A percentile compares a stretch with the other conserved stretches of the same genome.
Conservation (phyloP, 2,113 vertebrate species). For the Helogale parvula region DNA sequence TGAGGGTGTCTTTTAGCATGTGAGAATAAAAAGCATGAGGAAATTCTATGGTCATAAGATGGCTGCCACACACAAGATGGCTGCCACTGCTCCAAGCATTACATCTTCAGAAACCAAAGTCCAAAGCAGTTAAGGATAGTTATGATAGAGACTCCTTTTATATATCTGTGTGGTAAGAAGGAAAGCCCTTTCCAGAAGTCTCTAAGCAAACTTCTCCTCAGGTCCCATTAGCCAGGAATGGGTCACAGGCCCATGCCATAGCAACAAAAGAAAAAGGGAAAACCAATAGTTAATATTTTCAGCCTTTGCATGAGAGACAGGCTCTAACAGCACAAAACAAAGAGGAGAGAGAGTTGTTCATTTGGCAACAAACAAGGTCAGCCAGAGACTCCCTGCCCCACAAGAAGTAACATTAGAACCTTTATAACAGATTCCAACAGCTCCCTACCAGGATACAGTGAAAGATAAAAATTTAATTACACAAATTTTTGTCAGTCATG, state of each 20-base stretch:
- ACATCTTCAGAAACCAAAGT: neutral
- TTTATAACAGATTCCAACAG: neutral
- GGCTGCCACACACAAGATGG: neutral
- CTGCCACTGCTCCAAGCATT: neutral
- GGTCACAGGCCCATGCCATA: neutral
- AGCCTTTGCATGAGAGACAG: neutral
- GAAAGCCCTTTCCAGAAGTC: neutral
- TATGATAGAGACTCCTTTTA: neutral
- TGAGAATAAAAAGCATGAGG: neutral
- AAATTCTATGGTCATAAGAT: neutral
- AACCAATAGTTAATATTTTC: neutral
- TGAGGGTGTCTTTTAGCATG: neutral
- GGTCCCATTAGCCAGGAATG: neutral
- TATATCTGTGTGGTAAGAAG: neutral
- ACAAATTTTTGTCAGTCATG: neutral
- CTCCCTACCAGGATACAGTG: neutral
- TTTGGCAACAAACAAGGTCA: neutral
- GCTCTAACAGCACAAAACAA: neutral
- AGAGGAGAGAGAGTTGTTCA: neutral
- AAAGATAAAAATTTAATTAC: neutral
- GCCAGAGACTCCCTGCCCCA: neutral
- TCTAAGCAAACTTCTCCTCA: neutral
- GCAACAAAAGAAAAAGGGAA: neutral
- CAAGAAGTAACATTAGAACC: neutral
- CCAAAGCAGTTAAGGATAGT: neutral